Evolutionary conservation across 2,797 vertebrate genomes (phyloP).

Genomic region (Alcedo atthis): DNA sequence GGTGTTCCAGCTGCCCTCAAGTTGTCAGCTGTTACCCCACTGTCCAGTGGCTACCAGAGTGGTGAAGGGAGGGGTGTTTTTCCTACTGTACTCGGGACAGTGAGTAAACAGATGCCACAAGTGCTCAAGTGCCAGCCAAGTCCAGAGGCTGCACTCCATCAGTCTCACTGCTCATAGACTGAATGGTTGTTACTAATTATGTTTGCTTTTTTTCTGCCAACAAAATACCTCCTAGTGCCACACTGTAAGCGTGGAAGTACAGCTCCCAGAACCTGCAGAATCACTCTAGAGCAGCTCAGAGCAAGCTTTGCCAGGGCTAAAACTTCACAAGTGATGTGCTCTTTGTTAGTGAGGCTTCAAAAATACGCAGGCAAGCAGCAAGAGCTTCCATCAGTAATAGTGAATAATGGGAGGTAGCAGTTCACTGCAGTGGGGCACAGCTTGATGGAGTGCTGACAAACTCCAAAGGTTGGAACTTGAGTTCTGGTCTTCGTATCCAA

Average conservation of each 20-base stretch:
- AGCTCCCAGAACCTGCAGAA: not conserved
- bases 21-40: not conserved
- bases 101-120: not conserved
- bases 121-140: not conserved
- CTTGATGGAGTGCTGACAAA: constrained; percentile 32
- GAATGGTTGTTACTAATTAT: not conserved
- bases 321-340: not conserved
- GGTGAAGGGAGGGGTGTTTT: not conserved
- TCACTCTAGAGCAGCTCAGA: not conserved
- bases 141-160: not conserved
- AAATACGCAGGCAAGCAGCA: not conserved
- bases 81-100: not conserved
- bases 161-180: not conserved
- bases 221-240: not conserved
- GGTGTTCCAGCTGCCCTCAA: not conserved
- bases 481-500: constrained; percentile 27
- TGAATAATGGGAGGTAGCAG: constrained; percentile 9
- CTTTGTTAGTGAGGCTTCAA: constrained; percentile 10
- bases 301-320: not conserved
- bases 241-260: not conserved
- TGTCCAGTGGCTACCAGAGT: not conserved
- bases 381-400: not conserved
- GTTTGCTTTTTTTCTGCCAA: not conserved
- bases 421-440: not conserved
- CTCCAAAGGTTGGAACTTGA: constrained; percentile 54